A percentile compares a stretch with the other conserved stretches of the same genome.
phyloP scores from a whole-genome alignment of 2,888 invertebrate species.

The Eupithecia exiguata region DNA sequence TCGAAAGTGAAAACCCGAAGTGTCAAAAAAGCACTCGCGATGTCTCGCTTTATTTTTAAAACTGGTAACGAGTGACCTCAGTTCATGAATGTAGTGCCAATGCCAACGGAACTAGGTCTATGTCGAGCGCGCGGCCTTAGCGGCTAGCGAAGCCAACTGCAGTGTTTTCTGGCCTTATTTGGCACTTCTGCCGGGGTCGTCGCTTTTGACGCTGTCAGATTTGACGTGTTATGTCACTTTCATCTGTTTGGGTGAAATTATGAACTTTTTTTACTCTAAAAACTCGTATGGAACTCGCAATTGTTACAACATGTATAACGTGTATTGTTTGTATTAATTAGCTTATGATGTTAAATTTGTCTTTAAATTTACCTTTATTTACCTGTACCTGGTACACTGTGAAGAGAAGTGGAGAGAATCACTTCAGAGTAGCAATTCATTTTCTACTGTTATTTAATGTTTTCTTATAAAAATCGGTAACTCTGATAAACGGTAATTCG shows the following conservation, averaged over 20 bases:
- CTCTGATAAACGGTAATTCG: no score
- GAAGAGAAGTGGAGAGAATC: not conserved
- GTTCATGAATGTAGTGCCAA: constrained; percentile 83
- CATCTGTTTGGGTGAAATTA: not conserved
- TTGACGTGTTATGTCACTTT: constrained; percentile 31
- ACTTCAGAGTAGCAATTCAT: not conserved
- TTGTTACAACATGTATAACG: not conserved
- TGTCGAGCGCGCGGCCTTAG: constrained; percentile 76
- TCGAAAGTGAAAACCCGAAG: constrained; percentile 43
- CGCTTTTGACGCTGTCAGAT: constrained; percentile 47
- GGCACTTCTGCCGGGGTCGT: constrained; percentile 50
- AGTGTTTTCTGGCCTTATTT: constrained; percentile 36
- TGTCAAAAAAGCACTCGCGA: constrained; percentile 61
- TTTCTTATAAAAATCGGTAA: not conserved
- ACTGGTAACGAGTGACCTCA: constrained; percentile 76
- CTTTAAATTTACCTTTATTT: not conserved
- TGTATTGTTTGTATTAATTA: not conserved
- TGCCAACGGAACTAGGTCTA: constrained; percentile 81
- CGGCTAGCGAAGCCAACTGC: constrained; percentile 22
- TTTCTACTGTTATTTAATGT: not conserved
- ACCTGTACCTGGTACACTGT: not conserved
- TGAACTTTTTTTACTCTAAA: not conserved
- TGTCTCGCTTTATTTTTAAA: constrained; percentile 73
- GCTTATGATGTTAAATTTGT: not conserved
- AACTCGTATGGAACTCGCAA: not conserved